Percentiles rank a stretch among this genome's conserved stretches.
Conservation (phyloP, 23 tunicate species). For the Oikopleura vanhoeffeni region DNA sequence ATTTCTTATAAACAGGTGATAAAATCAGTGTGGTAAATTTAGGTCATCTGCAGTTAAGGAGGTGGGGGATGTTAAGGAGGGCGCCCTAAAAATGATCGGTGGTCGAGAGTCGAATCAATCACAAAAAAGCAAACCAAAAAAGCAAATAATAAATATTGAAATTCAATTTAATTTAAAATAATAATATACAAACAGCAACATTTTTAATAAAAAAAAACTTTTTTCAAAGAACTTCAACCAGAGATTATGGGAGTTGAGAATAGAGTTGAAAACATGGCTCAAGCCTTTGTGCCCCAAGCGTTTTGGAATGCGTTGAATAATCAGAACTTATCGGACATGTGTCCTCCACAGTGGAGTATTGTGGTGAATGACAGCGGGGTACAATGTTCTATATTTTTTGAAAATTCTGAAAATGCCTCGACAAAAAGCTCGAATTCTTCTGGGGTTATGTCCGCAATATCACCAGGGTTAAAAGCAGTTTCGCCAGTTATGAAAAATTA, state of each 20-base stretch:
- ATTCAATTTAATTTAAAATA: neutral
- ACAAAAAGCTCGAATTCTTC: neutral
- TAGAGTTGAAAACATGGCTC: too few relatives aligned
- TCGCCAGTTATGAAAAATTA: too few relatives aligned
- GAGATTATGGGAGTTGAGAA: too few relatives aligned
- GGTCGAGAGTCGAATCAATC: neutral
- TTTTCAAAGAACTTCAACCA: too few relatives aligned
- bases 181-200: neutral
- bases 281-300: neutral
- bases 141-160: neutral
- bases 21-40: neutral
- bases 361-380: constrained; percentile 1
- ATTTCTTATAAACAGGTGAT: neutral
- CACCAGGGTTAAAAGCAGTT: neutral
- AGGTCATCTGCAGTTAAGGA: constrained; percentile 5
- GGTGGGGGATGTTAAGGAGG: too few relatives aligned
- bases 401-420: neutral
- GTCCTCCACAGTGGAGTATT: neutral
- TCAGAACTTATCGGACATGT: neutral
- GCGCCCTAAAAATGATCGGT: neutral
- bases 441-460: neutral
- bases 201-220: neutral
- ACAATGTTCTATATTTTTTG: neutral
- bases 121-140: neutral
- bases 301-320: neutral